phyloP scores from a whole-genome alignment of 1,140 invertebrate species.

The Helicoverpa zea region DNA sequence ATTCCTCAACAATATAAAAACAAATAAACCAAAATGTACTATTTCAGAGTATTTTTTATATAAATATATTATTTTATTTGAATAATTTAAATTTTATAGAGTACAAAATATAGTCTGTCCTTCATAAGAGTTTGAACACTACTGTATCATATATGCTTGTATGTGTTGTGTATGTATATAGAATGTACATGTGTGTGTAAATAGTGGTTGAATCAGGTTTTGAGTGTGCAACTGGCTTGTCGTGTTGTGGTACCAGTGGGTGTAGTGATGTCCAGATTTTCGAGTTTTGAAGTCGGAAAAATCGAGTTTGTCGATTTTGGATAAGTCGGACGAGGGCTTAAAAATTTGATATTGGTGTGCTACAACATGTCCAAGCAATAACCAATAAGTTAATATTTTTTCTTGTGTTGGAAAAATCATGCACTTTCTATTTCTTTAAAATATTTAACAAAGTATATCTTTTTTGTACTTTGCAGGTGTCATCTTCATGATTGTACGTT shows the following conservation, averaged over 20 bases:
- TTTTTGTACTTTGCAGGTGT: too few species aligned
- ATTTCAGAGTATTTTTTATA: too few species aligned
- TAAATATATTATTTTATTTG: background rate
- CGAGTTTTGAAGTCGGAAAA: background rate
- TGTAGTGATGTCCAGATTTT: background rate
- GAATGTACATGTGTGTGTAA: background rate
- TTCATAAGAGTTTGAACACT: background rate
- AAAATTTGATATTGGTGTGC: background rate
- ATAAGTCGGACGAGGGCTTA: background rate
- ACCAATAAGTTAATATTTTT: too few species aligned
- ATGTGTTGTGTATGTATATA: background rate
- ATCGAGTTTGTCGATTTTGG: background rate
- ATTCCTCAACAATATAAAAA: too few species aligned
- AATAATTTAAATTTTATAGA: background rate
- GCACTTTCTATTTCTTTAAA: too few species aligned
- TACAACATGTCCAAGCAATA: too few species aligned
- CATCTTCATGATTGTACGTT: background rate
- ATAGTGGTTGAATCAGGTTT: constrained; percentile 23
- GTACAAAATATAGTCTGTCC: constrained; percentile 2
- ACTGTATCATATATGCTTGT: constrained; percentile 19
- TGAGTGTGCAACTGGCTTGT: background rate
- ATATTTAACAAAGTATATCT: too few species aligned
- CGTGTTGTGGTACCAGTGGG: background rate
- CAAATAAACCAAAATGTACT: too few species aligned
- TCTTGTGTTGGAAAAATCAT: too few species aligned